Base-by-base conservation (phyloP, 2,888 invertebrate genomes). In the Phymatocera aterrima region DNA sequence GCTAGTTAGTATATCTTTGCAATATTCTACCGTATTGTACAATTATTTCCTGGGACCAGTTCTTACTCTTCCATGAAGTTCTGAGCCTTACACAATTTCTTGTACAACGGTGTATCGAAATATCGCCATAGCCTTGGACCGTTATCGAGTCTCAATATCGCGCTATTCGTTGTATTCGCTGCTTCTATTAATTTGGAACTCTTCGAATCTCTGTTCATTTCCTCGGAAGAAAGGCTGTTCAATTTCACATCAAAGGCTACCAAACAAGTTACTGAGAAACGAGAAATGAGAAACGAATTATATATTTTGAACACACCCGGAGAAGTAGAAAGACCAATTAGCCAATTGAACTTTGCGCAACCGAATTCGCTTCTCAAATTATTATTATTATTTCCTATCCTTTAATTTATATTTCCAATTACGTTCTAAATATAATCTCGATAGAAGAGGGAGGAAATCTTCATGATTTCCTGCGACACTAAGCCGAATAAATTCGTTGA, bases 391-490 rank as follows among this genome's bases (percentile, higher is more conserved):
- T 80, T 77, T 60, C 28, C 6, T 54, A 28, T 31, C 40, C 3
- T 61, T 46, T 28, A 57, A 31, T 75, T n/a, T 37, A 68, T 46
- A 78, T 60, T 75, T 74, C 24, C 77, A 90, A 92, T 92, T 92
- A 97, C 97, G 91, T 93, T 97, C 97, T 79, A 97, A 92, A 90
- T 94, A 96, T 77, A 97, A 91, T 80, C 96, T 92, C 48, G 94
- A 94, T 24, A 97, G 88, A 87, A 94, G 93, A 0, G 94, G 93
- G 79, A 96, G 89, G 86, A 96, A 94, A 91, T 97, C 95, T 1
- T 92, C 88, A 48, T 89, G 82, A 0, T 86, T 84, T 82, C 83
- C 84, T 79, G 84, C 89, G 82, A 79, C 91, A 83, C 92, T 91
- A 37, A 93, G 86, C 40, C 91, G 86, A 0, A 96, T 86, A 89